phyloP scores from a whole-genome alignment of 2,113 vertebrate species.

The Rana temporaria region DNA sequence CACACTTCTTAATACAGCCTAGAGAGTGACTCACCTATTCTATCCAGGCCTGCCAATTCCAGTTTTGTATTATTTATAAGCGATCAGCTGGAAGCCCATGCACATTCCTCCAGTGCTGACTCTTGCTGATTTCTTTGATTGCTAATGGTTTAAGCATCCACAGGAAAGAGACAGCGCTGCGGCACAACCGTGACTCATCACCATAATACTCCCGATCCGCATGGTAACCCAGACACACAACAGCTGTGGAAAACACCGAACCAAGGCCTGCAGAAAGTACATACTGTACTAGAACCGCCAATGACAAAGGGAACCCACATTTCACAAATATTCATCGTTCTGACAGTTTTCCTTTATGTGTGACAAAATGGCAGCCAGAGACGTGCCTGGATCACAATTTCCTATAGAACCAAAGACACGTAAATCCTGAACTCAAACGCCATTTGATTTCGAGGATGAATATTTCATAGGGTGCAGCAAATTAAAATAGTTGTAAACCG shows the following conservation, averaged over 20 bases:
- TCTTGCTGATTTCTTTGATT: constrained; percentile 24
- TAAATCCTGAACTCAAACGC: no score
- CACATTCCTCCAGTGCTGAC: constrained; percentile 32
- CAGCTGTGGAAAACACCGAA: constrained; percentile 33
- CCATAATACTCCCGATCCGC: constrained; percentile 26
- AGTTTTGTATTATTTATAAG: constrained; percentile 32
- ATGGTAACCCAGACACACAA: constrained; percentile 39
- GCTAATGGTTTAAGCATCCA: constrained; percentile 44
- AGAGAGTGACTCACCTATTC: constrained; percentile 24
- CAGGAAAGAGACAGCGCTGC: constrained; percentile 40
- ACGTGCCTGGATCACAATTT: no score
- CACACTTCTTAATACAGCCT: background rate
- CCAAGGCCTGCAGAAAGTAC: constrained; percentile 20
- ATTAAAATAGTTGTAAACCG: no score
- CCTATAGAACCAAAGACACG: no score
- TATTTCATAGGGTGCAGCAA: no score
- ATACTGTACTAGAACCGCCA: background rate
- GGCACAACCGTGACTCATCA: constrained; percentile 32
- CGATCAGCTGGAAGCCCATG: constrained; percentile 21
- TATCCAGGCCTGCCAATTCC: constrained; percentile 11
- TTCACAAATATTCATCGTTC: no score
- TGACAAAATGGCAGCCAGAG: no score
- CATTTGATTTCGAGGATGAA: no score
- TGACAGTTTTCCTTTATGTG: no score
- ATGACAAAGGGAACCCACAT: background rate